These are phyloP conservation scores for Choristoneura rosaceana DNA, from an alignment of 2,888 invertebrate genomes.

Conservation along the genomic window DNA sequence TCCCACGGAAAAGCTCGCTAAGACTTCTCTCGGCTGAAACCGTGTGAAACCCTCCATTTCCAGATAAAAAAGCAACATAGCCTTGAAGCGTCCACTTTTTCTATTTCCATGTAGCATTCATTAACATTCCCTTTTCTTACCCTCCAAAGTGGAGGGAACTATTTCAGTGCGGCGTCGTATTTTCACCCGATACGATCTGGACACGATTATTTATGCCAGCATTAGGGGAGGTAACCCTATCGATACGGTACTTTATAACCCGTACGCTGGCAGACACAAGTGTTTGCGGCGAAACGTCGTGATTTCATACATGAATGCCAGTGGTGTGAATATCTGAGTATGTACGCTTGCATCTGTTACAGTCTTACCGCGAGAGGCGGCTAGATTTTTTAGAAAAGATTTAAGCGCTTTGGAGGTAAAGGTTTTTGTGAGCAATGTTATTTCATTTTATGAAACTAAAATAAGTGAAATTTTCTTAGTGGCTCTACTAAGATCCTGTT, in stretches of 20 bases:
- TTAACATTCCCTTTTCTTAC: conserved; percentile 69
- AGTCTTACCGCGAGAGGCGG: no score
- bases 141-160: conserved; percentile 59
- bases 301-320: background rate
- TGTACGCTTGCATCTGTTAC: background rate
- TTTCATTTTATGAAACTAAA: no score
- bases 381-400: no score
- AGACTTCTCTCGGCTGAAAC: background rate
- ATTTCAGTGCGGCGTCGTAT: conserved; percentile 78
- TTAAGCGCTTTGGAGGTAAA: no score
- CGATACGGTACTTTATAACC: conserved; percentile 79
- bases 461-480: no score
- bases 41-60: conserved; percentile 6
- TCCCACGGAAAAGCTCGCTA: background rate
- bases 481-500: no score
- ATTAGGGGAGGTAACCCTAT: conserved; percentile 80
- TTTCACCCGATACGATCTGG: conserved; percentile 81
- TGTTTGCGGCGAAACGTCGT: conserved; percentile 40
- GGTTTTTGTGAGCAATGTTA: no score
- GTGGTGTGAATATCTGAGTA: no score
- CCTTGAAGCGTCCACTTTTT: conserved; percentile 17
- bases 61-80: background rate
- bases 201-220: conserved; percentile 83
- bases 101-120: conserved; percentile 50
- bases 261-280: conserved; percentile 58